A percentile compares a stretch with the other conserved stretches of the same genome.
phyloP scores from a whole-genome alignment of 2,113 vertebrate species.

The Sphyrna mokarran region DNA sequence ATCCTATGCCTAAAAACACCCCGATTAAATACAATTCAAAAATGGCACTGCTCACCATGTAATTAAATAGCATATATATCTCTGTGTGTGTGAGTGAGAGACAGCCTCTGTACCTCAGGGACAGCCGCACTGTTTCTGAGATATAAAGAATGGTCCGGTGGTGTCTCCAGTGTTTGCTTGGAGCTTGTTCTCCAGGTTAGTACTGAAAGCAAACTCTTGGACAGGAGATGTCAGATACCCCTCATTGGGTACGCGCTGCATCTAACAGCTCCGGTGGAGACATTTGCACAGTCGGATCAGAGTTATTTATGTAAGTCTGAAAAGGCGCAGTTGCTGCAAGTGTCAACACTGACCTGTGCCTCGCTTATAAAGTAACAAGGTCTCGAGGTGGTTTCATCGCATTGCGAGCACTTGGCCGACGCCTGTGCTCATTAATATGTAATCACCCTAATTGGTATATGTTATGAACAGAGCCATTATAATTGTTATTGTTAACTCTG shows the following conservation, averaged over 20 bases:
- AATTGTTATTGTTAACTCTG: constrained; percentile 16
- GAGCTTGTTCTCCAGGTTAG: constrained; percentile 36
- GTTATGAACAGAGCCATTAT: constrained; percentile 18
- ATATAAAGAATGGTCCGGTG: background rate
- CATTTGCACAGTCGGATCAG: background rate
- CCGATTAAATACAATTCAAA: background rate
- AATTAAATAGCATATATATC: background rate
- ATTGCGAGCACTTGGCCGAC: background rate
- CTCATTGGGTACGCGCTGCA: background rate
- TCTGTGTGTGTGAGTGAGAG: background rate
- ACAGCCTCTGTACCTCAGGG: background rate
- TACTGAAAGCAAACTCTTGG: constrained; percentile 34
- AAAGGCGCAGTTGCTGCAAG: background rate
- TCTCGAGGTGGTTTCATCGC: background rate
- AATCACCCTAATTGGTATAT: constrained; percentile 22
- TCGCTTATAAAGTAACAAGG: background rate
- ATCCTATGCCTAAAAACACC: background rate
- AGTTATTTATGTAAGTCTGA: background rate
- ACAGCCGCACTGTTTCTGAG: background rate
- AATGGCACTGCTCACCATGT: background rate
- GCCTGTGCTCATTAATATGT: constrained; percentile 7
- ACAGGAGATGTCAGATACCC: background rate
- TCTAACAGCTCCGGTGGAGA: background rate
- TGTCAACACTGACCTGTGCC: constrained; percentile 10
- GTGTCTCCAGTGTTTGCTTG: background rate